Evolutionary conservation across 1,140 invertebrate species (phyloP), one percentile per base, ranked within the genome.

Genomic region (Dinothrombium tinctorium): DNA sequence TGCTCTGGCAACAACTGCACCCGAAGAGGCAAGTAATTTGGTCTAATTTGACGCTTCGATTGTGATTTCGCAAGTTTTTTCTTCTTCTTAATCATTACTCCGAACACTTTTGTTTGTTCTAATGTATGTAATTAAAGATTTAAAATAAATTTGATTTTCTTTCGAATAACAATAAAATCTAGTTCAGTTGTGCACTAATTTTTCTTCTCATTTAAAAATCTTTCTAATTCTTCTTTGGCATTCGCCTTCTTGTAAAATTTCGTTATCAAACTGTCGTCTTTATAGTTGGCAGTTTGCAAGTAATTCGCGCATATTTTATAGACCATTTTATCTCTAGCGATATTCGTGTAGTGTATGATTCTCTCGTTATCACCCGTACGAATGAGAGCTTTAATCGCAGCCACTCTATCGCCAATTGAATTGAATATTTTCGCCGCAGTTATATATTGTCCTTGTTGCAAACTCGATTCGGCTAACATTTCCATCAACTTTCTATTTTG

Each of bases 361-460:
- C 89, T 87, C 38, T 95, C 86, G 0, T 82, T 89, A 56, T 96
- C 89, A 0, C 90, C 90, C 2, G 87, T 90, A 54, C 94, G 90
- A 7, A 96, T 59, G 2, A 98, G 60, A 40, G 87, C 81, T 54
- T 94, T 90, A 82, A 98, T 92, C 2, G 89, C 89, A 54, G 78
- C 62, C 15, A 65, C 52, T 50, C 68, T 68, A 52, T 72, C 84
- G 0, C 89, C 89, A 28, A 84, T 78, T 61, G 95, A 84, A 0
- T 90, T 95, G 45, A 83, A 94, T 56, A 96, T 87, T 56, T 95
- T 96, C 0, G 92, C 89, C 2, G 92, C 89, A 26, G 92, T 66
- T 57, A 94, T 84, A 59, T 96, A 96, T 49, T 87, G 77, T 1
- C 83, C 81, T 56, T 95, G 82, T 19, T 65, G 73, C 63, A 61